Evolutionary conservation across 2,888 invertebrate species (phyloP).

Genomic region (Stegana nigrithorax): DNA sequence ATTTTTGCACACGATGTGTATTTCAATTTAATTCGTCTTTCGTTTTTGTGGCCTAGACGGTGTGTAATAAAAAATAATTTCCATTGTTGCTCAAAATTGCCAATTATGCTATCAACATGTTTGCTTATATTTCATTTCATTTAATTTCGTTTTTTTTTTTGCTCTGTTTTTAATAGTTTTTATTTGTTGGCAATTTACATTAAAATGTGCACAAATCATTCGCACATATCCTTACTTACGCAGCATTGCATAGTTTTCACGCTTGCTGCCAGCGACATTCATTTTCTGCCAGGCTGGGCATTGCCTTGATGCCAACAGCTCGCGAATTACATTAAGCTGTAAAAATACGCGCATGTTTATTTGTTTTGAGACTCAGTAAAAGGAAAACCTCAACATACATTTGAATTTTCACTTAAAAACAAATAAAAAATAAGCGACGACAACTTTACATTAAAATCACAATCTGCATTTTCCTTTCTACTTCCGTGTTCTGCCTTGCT

Average conservation of each 20-base stretch:
- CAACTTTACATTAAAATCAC: not conserved
- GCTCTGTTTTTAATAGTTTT: not conserved
- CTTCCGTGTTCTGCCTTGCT: not conserved
- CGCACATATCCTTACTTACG: too few relatives aligned
- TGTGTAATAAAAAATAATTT: not conserved
- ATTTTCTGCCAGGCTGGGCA: too few relatives aligned
- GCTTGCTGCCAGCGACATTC: too few relatives aligned
- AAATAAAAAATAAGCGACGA: too few relatives aligned
- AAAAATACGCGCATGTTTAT: too few relatives aligned
- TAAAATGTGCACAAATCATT: too few relatives aligned
- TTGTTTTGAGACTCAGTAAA: too few relatives aligned
- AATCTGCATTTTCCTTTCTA: not conserved
- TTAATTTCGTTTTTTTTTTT: not conserved
- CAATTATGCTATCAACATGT: conserved; percentile 4
- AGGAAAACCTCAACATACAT: too few relatives aligned
- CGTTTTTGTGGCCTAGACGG: not conserved
- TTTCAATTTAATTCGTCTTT: not conserved
- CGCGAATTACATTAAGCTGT: too few relatives aligned
- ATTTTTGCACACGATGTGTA: not conserved
- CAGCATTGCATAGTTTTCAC: too few relatives aligned
- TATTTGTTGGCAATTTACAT: not conserved
- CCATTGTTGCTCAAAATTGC: not conserved
- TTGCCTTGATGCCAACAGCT: too few relatives aligned
- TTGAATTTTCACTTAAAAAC: too few relatives aligned
- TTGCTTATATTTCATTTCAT: not conserved